Evolutionary conservation across 2,113 vertebrate genomes (phyloP).

Genomic region (Pavo muticus): DNA sequence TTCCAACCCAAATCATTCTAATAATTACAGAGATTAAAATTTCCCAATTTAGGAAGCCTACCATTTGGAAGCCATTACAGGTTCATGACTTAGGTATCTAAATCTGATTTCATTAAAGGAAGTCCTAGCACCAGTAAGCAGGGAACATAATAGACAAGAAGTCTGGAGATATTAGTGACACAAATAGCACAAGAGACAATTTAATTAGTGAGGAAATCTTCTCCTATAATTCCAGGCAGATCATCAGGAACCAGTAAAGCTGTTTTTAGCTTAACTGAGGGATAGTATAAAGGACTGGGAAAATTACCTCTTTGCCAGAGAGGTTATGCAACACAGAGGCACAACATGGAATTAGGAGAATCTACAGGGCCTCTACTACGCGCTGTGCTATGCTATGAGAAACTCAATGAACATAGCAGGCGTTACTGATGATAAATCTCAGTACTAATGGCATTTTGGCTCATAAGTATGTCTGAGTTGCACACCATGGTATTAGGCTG

Average conservation of each 20-base stretch:
- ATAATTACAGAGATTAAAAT: neutral
- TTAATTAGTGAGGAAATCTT: neutral
- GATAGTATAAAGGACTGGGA: neutral
- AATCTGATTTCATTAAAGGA: neutral
- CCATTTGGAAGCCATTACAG: neutral
- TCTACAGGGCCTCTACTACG: rapidly evolving
- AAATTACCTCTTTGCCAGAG: neutral
- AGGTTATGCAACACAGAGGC: neutral
- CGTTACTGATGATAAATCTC: neutral
- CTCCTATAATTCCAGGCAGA: neutral
- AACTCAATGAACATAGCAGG: neutral
- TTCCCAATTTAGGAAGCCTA: neutral
- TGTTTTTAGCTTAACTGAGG: neutral
- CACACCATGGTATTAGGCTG: neutral
- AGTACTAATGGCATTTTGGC: neutral
- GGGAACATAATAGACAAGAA: neutral
- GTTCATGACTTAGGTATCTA: neutral
- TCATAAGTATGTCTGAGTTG: neutral
- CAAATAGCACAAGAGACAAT: neutral
- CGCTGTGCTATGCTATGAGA: rapidly evolving
- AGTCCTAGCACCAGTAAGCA: neutral
- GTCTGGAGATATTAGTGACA: rapidly evolving
- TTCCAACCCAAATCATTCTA: neutral
- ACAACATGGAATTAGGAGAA: neutral
- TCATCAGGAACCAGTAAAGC: neutral